Percentiles rank a stretch among this genome's conserved stretches.
These are phyloP conservation scores for Galago senegalensis DNA, from an alignment of 2,797 vertebrate genomes.

Conservation along the genomic window DNA sequence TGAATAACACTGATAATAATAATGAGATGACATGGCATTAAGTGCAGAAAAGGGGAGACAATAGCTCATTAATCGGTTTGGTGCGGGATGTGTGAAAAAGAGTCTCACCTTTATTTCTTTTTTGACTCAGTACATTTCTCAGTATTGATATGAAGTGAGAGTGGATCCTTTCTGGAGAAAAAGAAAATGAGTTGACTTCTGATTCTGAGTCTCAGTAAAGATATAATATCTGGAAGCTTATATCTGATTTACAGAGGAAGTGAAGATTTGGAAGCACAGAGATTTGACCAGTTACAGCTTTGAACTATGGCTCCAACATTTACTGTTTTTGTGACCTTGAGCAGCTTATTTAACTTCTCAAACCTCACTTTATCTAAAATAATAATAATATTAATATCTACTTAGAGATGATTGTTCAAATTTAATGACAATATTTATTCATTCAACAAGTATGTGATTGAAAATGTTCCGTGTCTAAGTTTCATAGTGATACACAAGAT, in stretches of 20 bases:
- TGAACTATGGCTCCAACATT: neutral
- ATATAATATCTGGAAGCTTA: neutral
- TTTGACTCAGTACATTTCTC: neutral
- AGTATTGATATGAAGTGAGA: neutral
- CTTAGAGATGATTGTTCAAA: neutral
- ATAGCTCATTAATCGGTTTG: neutral
- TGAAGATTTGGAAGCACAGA: neutral
- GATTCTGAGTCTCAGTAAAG: neutral
- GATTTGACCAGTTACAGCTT: neutral
- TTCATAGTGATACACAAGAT: neutral
- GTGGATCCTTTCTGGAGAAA: neutral
- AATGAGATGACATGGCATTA: neutral
- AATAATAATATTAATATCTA: neutral
- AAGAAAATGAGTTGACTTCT: neutral
- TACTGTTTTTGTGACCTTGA: neutral
- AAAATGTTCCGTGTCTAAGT: neutral
- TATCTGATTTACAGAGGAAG: neutral
- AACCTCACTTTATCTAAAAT: neutral
- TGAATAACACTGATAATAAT: neutral
- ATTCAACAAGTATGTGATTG: neutral
- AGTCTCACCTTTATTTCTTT: neutral
- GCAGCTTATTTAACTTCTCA: neutral
- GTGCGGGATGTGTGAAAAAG: neutral
- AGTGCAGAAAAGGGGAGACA: neutral
- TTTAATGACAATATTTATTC: conserved; percentile 59